Percentiles rank a stretch among this genome's conserved stretches.
phyloP scores from a whole-genome alignment of 2,888 invertebrate species.

The Erannis defoliaria region DNA sequence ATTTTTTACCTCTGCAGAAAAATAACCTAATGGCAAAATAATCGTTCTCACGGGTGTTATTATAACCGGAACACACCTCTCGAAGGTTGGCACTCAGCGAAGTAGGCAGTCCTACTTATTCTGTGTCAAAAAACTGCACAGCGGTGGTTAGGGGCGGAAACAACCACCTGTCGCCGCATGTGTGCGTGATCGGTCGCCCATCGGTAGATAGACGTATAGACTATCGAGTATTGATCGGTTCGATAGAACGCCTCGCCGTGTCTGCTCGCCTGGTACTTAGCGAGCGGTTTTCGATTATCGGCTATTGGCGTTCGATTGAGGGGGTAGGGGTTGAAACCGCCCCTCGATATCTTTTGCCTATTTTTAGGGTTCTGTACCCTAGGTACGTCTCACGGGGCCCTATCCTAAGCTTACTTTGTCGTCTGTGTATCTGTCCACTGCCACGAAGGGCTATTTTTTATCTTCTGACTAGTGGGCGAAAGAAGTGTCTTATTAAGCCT shows the following conservation, averaged over 20 bases:
- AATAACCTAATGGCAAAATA: neutral
- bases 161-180: conserved; percentile 44
- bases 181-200: conserved; percentile 33
- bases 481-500: no score
- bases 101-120: conserved; percentile 4
- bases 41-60: conserved; percentile 27
- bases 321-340: conserved; percentile 21
- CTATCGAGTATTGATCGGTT: conserved; percentile 73
- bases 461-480: no score
- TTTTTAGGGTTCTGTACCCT: no score
- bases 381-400: no score
- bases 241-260: conserved; percentile 62
- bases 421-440: no score
- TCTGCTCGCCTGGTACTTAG: conserved; percentile 76
- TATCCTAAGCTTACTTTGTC: no score
- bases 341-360: neutral
- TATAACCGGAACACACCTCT: conserved; percentile 3
- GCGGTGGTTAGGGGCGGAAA: conserved; percentile 33
- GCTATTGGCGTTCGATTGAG: conserved; percentile 70
- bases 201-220: conserved; percentile 43
- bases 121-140: conserved; percentile 31
- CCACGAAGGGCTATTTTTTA: no score
- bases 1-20: neutral
- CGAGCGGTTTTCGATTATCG: conserved; percentile 83
- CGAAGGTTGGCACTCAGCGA: conserved; percentile 27